phyloP scores from a whole-genome alignment of 1,140 invertebrate species.

The Drosophila nannoptera region DNA sequence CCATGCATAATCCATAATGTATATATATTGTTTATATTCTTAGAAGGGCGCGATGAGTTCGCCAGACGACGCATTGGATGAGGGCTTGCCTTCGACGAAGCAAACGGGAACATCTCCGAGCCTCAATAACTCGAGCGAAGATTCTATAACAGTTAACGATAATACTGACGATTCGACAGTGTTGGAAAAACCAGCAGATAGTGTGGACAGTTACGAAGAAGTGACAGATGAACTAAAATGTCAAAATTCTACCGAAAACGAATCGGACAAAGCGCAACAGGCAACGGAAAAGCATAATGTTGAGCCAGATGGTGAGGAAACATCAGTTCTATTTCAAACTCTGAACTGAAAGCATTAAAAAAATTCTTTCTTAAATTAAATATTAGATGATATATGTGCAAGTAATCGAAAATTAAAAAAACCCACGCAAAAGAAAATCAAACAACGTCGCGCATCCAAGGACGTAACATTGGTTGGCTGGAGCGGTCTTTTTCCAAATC shows the following conservation, averaged over 20 bases:
- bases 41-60: conserved; percentile 31
- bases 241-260: not conserved
- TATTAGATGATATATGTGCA: not conserved
- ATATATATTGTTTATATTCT: not conserved
- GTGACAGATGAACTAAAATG: not conserved
- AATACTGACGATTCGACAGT: not conserved
- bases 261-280: not conserved
- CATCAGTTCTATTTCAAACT: too few species aligned
- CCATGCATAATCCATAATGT: too few species aligned
- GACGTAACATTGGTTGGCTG: conserved; percentile 43
- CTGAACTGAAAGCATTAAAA: too few species aligned
- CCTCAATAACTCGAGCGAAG: conserved; percentile 9
- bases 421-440: conserved; percentile 19
- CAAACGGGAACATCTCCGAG: not conserved
- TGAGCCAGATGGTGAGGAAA: not conserved
- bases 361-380: not conserved
- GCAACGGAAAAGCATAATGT: not conserved
- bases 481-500: conserved; percentile 33
- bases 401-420: conserved; percentile 13
- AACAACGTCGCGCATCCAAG: conserved; percentile 13
- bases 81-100: conserved; percentile 1
- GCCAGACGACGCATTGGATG: conserved; percentile 26
- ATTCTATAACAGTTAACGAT: not conserved
- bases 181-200: not conserved
- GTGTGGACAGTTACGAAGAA: not conserved